A percentile compares a stretch with the other conserved stretches of the same genome.
phyloP scores from a whole-genome alignment of 2,797 vertebrate genomes.

The Gallinago stenura region DNA sequence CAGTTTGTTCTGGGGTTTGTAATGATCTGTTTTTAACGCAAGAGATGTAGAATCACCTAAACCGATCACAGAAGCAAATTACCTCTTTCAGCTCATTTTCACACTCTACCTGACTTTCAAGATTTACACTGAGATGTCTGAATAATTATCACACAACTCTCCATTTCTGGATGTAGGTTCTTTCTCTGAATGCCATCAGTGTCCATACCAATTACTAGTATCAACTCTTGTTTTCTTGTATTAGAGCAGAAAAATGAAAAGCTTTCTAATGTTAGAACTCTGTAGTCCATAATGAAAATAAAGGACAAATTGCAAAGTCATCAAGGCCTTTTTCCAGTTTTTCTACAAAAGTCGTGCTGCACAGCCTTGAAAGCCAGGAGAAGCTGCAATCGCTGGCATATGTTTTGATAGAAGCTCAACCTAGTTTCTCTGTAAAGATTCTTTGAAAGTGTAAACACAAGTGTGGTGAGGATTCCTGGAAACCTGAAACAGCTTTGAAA shows the following conservation, averaged over 20 bases:
- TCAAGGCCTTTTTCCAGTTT: not conserved
- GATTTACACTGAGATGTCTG: accelerated
- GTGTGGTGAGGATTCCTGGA: not conserved
- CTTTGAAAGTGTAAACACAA: not conserved
- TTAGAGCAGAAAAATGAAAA: not conserved
- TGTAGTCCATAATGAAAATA: not conserved
- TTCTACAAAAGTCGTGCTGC: not conserved
- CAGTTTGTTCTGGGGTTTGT: not conserved
- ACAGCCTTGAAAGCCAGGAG: not conserved
- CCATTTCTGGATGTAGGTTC: not conserved
- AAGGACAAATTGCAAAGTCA: not conserved
- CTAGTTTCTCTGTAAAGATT: not conserved
- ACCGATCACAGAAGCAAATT: not conserved
- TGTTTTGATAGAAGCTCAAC: accelerated
- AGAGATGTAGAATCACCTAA: not conserved
- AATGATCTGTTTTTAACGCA: not conserved
- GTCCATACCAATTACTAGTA: not conserved
- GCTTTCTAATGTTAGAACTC: not conserved
- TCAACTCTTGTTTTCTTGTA: not conserved
- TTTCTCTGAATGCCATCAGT: not conserved
- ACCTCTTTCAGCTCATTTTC: not conserved
- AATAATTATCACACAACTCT: not conserved
- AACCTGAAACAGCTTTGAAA: not conserved
- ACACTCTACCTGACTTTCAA: not conserved
- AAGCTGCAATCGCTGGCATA: not conserved